Conservation (phyloP, 2,888 invertebrate genomes). For the Ectemnius continuus region DNA sequence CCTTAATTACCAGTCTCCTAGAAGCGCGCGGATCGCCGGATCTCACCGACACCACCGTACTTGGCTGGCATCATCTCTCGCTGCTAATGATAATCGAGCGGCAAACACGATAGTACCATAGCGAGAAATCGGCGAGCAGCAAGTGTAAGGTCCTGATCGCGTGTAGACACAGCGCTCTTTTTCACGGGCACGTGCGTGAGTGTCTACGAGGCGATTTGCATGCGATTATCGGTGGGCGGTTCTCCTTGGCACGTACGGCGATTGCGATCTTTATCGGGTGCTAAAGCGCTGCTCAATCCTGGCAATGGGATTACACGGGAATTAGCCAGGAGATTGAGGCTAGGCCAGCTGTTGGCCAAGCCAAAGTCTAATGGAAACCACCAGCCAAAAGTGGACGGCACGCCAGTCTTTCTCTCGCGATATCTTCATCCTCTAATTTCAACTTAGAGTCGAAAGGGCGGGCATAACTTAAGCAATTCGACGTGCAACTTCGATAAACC, state of each 20-base stretch:
- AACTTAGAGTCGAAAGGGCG: neutral
- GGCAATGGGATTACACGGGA: slow-evolving; percentile 42
- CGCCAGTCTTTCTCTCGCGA: too few relatives aligned
- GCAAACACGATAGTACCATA: neutral
- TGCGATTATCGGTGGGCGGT: slow-evolving; percentile 67
- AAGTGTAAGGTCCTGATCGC: too few relatives aligned
- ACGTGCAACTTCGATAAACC: slow-evolving; percentile 44
- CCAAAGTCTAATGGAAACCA: too few relatives aligned
- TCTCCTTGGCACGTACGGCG: slow-evolving; percentile 37
- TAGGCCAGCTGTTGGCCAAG: too few relatives aligned
- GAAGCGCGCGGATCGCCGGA: too few relatives aligned
- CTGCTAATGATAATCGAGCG: neutral
- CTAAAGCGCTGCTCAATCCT: slow-evolving; percentile 38
- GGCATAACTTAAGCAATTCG: slow-evolving; percentile 38
- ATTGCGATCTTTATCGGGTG: slow-evolving; percentile 63
- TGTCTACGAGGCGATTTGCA: slow-evolving; percentile 57
- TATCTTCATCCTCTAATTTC: too few relatives aligned
- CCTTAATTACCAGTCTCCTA: neutral
- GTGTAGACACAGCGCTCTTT: slow-evolving; percentile 23
- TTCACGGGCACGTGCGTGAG: slow-evolving; percentile 57
- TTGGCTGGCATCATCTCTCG: too few relatives aligned
- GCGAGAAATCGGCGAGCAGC: neutral
- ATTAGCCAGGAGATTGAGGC: slow-evolving; percentile 28
- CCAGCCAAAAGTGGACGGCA: too few relatives aligned
- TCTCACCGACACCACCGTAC: too few relatives aligned